Conservation (phyloP, 2,113 vertebrate species). For the Onychorhynchus coronatus region DNA sequence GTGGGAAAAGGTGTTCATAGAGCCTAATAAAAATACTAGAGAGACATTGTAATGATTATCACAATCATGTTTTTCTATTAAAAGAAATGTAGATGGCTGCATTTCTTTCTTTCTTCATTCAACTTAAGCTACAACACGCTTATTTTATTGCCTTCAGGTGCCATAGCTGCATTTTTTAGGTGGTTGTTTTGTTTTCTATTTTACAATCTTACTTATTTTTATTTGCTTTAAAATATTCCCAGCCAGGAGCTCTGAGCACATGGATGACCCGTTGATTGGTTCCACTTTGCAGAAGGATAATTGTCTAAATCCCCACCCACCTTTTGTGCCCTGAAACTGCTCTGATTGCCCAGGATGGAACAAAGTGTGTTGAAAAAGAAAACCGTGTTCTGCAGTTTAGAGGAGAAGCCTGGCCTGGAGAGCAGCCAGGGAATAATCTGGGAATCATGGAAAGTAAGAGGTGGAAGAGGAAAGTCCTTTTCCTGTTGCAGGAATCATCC, state of each 20-base stretch:
- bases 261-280: background rate
- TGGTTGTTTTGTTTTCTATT: background rate
- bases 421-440: background rate
- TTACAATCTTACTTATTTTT: background rate
- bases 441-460: background rate
- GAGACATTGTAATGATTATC: background rate
- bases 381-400: background rate
- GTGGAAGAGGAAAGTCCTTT: background rate
- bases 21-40: background rate
- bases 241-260: background rate
- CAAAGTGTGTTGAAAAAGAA: background rate
- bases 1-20: background rate
- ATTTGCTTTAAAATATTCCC: background rate
- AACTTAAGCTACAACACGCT: rapidly evolving
- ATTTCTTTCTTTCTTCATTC: background rate
- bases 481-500: background rate
- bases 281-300: background rate
- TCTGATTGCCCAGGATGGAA: background rate
- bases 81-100: background rate
- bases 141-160: background rate
- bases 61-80: background rate
- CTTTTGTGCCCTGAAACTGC: background rate
- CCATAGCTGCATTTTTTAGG: background rate
- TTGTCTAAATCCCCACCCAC: background rate
- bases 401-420: background rate